These are phyloP conservation scores for Venturia canescens DNA, from an alignment of 1,140 invertebrate genomes.

Conservation along the genomic window DNA sequence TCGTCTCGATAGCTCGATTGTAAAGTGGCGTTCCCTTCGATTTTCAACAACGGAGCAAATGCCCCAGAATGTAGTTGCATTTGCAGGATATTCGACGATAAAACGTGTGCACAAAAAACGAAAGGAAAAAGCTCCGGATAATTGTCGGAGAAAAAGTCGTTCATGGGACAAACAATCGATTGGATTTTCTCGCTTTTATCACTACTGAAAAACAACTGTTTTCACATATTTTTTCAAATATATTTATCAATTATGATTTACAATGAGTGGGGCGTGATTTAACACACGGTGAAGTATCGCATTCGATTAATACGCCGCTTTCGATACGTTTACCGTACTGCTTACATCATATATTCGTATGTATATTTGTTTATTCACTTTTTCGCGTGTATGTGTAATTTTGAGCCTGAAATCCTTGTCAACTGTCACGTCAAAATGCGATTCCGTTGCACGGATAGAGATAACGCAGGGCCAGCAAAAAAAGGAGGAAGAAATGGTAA, in stretches of 20 bases:
- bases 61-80: too few species aligned
- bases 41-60: too few species aligned
- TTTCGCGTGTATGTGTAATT: background rate
- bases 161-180: too few species aligned
- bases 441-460: background rate
- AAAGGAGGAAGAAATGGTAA: background rate
- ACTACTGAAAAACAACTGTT: background rate
- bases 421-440: too few species aligned
- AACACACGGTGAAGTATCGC: constrained; percentile 51
- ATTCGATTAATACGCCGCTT: constrained; percentile 47
- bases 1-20: too few species aligned
- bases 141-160: too few species aligned
- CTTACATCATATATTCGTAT: background rate
- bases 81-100: too few species aligned
- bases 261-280: constrained; percentile 33
- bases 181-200: too few species aligned
- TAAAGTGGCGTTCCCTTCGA: too few species aligned
- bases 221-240: constrained; percentile 7
- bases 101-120: too few species aligned
- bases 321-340: background rate
- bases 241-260: constrained; percentile 29
- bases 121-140: too few species aligned
- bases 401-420: background rate
- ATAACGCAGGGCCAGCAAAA: background rate
- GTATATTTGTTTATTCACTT: background rate